These are phyloP conservation scores for Chaetorhynchus papuensis DNA, from an alignment of 2,113 vertebrate species.

Conservation along the genomic window DNA sequence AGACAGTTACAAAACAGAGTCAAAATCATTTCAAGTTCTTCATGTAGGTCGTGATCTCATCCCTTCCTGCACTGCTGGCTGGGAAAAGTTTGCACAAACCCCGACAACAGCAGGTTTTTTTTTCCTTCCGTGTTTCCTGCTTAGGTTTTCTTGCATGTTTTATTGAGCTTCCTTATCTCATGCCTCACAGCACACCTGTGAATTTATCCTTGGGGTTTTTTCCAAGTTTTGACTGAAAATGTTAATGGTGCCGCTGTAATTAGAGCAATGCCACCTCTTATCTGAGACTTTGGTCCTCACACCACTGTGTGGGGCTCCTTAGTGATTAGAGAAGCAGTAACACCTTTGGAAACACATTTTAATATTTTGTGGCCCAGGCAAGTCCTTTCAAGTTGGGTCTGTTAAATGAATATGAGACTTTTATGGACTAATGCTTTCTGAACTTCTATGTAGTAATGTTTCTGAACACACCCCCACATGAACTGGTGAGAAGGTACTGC, in stretches of 20 bases:
- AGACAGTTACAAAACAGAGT: not conserved
- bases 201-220: not conserved
- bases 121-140: not conserved
- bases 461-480: not conserved
- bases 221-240: not conserved
- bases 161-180: not conserved
- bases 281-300: not conserved
- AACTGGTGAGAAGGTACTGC: not conserved
- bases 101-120: not conserved
- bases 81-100: not conserved
- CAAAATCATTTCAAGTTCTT: not conserved
- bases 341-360: not conserved
- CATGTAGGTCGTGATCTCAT: not conserved
- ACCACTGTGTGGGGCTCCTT: not conserved
- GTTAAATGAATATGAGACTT: not conserved
- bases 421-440: not conserved
- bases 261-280: not conserved
- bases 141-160: not conserved
- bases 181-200: not conserved
- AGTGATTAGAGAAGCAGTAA: not conserved
- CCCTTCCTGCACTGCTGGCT: not conserved
- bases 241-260: not conserved
- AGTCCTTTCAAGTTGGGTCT: not conserved
- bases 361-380: not conserved
- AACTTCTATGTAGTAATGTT: fast-evolving